These are phyloP conservation scores for Netelia inedita DNA, from an alignment of 2,888 invertebrate genomes.

Conservation along the genomic window DNA sequence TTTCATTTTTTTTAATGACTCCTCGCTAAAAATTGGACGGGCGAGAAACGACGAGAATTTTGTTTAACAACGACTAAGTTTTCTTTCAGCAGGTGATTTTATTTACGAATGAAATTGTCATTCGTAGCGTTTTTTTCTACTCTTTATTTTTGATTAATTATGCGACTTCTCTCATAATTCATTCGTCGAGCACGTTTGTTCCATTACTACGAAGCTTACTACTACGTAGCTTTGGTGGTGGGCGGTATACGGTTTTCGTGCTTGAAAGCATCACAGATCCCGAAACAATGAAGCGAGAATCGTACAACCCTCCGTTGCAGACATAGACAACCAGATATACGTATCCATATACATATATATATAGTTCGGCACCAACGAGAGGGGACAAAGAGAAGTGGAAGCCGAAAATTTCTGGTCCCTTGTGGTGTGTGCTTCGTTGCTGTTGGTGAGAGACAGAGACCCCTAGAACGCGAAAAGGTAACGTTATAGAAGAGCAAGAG, in stretches of 20 bases:
- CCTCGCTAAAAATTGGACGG: background rate
- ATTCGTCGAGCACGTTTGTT: conserved; percentile 3
- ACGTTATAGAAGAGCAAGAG: conserved; percentile 53
- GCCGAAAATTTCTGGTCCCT: conserved; percentile 64
- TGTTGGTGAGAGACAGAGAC: conserved; percentile 20
- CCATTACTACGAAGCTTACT: conserved; percentile 5
- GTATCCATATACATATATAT: background rate
- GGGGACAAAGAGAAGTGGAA: conserved; percentile 63
- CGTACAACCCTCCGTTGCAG: conserved; percentile 37
- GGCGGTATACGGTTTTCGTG: conserved; percentile 38
- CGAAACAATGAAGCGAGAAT: conserved; percentile 64
- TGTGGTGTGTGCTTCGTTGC: conserved; percentile 16
- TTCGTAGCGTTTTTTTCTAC: background rate
- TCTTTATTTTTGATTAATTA: background rate
- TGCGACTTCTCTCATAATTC: background rate
- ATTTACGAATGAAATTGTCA: background rate
- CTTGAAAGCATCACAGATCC: conserved; percentile 33
- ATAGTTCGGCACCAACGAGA: background rate
- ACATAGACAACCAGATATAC: conserved; percentile 13
- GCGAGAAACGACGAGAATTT: too few relatives aligned
- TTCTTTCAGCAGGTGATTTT: too few relatives aligned
- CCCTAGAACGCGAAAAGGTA: conserved; percentile 40
- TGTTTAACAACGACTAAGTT: too few relatives aligned
- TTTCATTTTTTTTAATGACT: background rate
- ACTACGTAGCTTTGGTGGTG: background rate